Evolutionary conservation across 2,113 vertebrate genomes (phyloP).

Genomic region (Pollachius pollachius): DNA sequence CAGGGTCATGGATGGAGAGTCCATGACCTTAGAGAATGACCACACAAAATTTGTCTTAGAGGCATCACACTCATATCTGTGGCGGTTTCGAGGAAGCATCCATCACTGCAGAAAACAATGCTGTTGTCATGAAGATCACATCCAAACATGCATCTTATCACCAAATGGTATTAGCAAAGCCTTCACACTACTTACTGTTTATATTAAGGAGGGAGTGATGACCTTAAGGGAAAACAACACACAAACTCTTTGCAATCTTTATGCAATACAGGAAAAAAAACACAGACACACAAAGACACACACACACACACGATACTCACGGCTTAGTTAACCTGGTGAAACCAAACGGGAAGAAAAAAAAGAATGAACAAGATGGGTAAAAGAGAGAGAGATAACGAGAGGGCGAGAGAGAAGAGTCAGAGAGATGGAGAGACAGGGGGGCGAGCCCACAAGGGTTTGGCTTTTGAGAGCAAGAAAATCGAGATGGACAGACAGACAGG

Average conservation of each 20-base stretch:
- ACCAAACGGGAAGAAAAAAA: not conserved
- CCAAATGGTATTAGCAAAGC: too few species aligned
- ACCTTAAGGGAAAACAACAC: not conserved
- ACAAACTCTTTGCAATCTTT: not conserved
- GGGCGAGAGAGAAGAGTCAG: not conserved
- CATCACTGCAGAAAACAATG: too few species aligned
- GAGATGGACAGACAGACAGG: not conserved
- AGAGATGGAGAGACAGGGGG: not conserved
- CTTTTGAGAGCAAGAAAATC: not conserved
- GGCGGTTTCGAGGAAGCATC: too few species aligned
- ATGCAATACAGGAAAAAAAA: too few species aligned
- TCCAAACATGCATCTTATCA: too few species aligned
- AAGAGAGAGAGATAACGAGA: not conserved
- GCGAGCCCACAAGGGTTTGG: not conserved
- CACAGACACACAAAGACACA: constrained; percentile 3
- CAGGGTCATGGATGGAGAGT: too few species aligned
- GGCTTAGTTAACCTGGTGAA: constrained; percentile 51
- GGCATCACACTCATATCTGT: too few species aligned
- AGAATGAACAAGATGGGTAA: not conserved
- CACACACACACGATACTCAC: constrained; percentile 55
- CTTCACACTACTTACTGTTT: too few species aligned
- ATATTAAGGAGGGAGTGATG: too few species aligned
- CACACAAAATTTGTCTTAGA: too few species aligned
- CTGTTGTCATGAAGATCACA: too few species aligned
- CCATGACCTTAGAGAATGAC: too few species aligned